A percentile compares a stretch with the other conserved stretches of the same genome.
These are phyloP conservation scores for Laticauda colubrina DNA, from an alignment of 2,113 vertebrate genomes.

Conservation along the genomic window DNA sequence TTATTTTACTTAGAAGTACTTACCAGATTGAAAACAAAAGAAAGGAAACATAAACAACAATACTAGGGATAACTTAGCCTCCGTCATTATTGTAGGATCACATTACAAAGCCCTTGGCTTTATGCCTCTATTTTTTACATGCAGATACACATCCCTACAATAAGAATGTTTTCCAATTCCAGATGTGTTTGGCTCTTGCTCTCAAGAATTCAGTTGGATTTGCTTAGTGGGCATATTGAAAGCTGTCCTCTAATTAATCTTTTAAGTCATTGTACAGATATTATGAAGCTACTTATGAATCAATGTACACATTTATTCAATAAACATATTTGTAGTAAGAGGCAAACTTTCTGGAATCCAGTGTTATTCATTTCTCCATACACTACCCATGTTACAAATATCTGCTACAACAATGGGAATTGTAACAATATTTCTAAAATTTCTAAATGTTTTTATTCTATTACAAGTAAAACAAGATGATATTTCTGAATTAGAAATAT, in stretches of 20 bases:
- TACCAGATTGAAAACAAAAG: conserved; percentile 60
- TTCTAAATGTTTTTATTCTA: not conserved
- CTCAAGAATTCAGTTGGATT: not conserved
- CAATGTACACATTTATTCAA: not conserved
- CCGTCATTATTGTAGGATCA: not conserved
- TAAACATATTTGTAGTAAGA: not conserved
- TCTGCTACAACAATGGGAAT: not conserved
- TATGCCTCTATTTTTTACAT: conserved; percentile 20
- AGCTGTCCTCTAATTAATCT: not conserved
- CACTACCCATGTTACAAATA: not conserved
- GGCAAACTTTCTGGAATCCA: not conserved
- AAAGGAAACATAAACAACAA: conserved; percentile 54
- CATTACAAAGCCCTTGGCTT: not conserved
- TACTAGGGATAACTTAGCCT: conserved; percentile 40
- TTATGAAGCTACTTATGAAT: not conserved
- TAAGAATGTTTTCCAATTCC: not conserved
- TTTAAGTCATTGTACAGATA: not conserved
- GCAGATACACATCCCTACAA: not conserved
- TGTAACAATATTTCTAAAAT: not conserved
- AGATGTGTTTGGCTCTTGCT: not conserved
- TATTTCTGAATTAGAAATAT: not conserved
- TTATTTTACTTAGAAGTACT: conserved; percentile 64
- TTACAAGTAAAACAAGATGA: not conserved
- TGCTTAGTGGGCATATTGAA: not conserved
- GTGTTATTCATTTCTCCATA: not conserved